Percentiles rank a stretch among this genome's conserved stretches.
Conservation (phyloP, 2,797 vertebrate genomes). For the Prionace glauca region DNA sequence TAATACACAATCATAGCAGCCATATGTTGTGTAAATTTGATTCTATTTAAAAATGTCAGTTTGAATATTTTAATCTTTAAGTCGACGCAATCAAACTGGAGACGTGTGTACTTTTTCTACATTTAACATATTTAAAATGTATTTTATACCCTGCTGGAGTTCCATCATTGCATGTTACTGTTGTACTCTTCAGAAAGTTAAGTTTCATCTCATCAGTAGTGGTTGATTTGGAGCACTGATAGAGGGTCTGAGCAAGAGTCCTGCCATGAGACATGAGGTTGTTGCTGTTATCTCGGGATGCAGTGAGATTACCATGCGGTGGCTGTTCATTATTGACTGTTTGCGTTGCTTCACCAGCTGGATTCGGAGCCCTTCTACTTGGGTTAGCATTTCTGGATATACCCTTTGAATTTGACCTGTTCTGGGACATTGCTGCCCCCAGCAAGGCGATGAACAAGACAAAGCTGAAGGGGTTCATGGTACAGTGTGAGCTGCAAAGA, state of each 20-base stretch:
- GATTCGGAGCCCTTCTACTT: conserved; percentile 51
- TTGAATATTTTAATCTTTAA: conserved; percentile 41
- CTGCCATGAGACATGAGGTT: conserved; percentile 42
- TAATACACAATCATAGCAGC: background rate
- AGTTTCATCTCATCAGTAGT: conserved; percentile 65
- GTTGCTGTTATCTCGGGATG: conserved; percentile 46
- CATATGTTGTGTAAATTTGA: background rate
- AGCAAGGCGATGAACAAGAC: conserved; percentile 57
- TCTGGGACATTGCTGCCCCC: conserved; percentile 55
- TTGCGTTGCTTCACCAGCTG: conserved; percentile 44
- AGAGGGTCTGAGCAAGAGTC: conserved; percentile 45
- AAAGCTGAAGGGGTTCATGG: conserved; percentile 55
- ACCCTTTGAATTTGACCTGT: conserved; percentile 53
- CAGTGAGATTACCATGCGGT: conserved; percentile 42
- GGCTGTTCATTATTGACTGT: conserved; percentile 43
- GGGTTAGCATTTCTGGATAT: conserved; percentile 47
- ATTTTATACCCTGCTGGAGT: conserved; percentile 60
- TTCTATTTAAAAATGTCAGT: background rate
- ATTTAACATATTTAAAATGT: background rate
- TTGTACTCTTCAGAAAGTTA: conserved; percentile 60
- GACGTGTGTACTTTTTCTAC: background rate
- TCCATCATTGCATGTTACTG: conserved; percentile 62
- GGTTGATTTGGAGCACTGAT: conserved; percentile 39
- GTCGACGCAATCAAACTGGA: conserved; percentile 30
- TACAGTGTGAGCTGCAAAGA: background rate